Evolutionary conservation across 2,797 vertebrate genomes (phyloP), one percentile per base, ranked within the genome.

Genomic region (Ptychadena robeensis): DNA sequence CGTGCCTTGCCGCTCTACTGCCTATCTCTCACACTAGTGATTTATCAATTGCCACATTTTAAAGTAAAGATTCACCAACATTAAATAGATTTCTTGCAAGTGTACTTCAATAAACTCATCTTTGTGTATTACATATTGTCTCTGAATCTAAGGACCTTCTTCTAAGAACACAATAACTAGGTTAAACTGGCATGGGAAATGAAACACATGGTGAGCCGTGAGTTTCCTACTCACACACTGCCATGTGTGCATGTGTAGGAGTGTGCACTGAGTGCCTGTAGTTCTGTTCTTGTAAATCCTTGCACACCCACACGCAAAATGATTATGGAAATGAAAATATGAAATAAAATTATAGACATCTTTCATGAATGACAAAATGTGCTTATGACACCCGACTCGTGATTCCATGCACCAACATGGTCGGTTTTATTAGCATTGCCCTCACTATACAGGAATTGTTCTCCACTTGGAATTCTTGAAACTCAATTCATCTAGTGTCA

Each of bases 201-300:
- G 2, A 61, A 61, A 61, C 59, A 61, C 59, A 61, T 10, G 25
- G 53, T 38, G 73, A 74, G 28, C 27, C 25, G 57, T 74, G 73
- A 63, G 32, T 37, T 74, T 63, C 57, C 61, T 25, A 37, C 34
- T 74, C 32, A 12, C 32, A 59, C n/a, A 27, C 27, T 74, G 57
- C 31, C 73, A 74, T 74, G 57, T 74, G 73, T 61, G 59, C 27
- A 27, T 34, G 57, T 57, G 57, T 63, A 59, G 73, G 32, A 61
- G 59, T 61, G n/a, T 37, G 57, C 32, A 74, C 27, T 63, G 61
- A 53, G 30, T 74, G 53, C 63, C 48, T 57, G n/a, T 61, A 34
- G 57, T 63, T 63, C 53, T 74, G 34, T 74, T 63, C 73, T 38
- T 63, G 25, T 61, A n/a, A 63, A 61, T 63, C 35, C 34, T 28